phyloP scores from a whole-genome alignment of 2,113 vertebrate genomes.

The Xenotilapia leptura region DNA sequence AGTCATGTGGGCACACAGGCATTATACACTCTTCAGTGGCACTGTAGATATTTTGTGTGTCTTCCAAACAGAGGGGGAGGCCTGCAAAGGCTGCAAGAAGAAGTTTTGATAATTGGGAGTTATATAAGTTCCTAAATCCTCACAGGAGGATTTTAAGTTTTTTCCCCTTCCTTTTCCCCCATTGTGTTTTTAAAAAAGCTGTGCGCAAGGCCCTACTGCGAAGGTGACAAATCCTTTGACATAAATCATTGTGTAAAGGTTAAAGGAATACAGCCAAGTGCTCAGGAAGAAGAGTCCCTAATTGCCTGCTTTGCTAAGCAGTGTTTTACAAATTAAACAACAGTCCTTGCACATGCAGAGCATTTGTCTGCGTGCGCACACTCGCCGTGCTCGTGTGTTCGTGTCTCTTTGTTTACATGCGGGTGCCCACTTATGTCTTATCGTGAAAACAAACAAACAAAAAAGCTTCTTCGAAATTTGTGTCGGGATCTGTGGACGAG shows the following conservation, averaged over 20 bases:
- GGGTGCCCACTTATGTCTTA: constrained; percentile 15
- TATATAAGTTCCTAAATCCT: constrained; percentile 81
- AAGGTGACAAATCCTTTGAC: constrained; percentile 80
- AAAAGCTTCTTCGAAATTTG: constrained; percentile 9
- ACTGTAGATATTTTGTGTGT: constrained; percentile 77
- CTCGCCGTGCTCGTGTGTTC: neutral
- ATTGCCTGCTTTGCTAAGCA: constrained; percentile 72
- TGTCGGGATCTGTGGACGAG: constrained; percentile 33
- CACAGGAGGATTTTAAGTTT: constrained; percentile 73
- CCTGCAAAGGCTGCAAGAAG: constrained; percentile 66
- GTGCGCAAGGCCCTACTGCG: constrained; percentile 68
- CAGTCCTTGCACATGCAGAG: constrained; percentile 33
- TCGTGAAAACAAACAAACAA: neutral
- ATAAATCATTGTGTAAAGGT: constrained; percentile 74
- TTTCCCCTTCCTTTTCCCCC: constrained; percentile 44
- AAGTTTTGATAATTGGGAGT: constrained; percentile 82
- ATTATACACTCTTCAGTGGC: constrained; percentile 80
- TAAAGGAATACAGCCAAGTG: constrained; percentile 71
- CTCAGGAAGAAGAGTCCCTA: constrained; percentile 70
- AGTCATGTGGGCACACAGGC: constrained; percentile 80
- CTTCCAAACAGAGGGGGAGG: constrained; percentile 75
- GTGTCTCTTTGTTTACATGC: constrained; percentile 14
- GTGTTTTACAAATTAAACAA: constrained; percentile 75
- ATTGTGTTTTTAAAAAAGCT: constrained; percentile 76
- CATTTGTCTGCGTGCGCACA: constrained; percentile 7